Conservation (phyloP, 2,113 vertebrate genomes). For the Oryzias celebensis region DNA sequence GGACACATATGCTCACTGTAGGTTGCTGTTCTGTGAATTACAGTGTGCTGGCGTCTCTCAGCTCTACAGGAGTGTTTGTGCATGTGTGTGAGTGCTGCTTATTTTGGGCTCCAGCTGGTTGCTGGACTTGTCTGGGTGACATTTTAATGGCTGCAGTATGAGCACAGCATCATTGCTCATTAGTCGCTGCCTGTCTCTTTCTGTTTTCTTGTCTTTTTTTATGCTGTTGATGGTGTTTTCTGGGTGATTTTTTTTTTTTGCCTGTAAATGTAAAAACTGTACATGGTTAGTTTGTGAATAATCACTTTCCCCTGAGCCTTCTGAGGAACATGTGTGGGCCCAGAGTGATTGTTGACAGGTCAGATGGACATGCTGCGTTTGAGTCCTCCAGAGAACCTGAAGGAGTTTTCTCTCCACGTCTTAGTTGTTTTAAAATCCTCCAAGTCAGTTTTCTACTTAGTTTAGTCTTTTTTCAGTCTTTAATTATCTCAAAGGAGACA, state of each 20-base stretch:
- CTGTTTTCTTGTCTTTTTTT: conserved; percentile 1
- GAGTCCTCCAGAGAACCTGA: conserved; percentile 47
- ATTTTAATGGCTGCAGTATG: conserved; percentile 66
- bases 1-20: conserved; percentile 51
- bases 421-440: neutral
- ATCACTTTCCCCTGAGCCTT: conserved; percentile 39
- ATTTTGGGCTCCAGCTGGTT: conserved; percentile 58
- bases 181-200: conserved; percentile 16
- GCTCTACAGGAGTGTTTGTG: conserved; percentile 41
- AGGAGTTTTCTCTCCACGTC: conserved; percentile 22
- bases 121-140: conserved; percentile 58
- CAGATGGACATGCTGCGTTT: conserved; percentile 66
- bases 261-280: neutral
- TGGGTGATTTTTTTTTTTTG: conserved; percentile 17
- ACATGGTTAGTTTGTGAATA: conserved; percentile 10
- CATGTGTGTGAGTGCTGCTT: conserved; percentile 18
- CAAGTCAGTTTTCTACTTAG: too few relatives aligned
- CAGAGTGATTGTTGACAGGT: conserved; percentile 44
- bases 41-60: conserved; percentile 37
- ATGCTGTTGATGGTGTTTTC: conserved; percentile 11
- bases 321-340: conserved; percentile 46
- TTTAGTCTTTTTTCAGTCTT: neutral
- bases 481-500: too few relatives aligned
- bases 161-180: conserved; percentile 57
- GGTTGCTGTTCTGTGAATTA: conserved; percentile 51